These are phyloP conservation scores for Avahi laniger DNA, from an alignment of 2,797 vertebrate species.

Conservation along the genomic window DNA sequence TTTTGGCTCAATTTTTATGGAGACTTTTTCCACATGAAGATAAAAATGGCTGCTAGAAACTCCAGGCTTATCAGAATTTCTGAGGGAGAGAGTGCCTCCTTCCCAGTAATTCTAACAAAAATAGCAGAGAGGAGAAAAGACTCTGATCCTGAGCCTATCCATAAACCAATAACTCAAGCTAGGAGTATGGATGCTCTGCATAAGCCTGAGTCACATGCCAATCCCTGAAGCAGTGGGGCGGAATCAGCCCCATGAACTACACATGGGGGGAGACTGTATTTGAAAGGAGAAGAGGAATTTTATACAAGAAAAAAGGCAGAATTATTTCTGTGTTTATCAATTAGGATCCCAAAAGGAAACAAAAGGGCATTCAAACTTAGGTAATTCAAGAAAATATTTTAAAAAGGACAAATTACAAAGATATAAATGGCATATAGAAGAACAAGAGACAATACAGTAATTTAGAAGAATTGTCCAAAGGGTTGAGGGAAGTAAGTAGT, in stretches of 20 bases:
- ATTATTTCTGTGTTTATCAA: neutral
- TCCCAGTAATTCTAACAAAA: neutral
- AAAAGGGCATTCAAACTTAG: neutral
- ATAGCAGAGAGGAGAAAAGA: neutral
- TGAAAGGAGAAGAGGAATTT: neutral
- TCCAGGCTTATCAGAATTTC: neutral
- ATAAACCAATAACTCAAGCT: neutral
- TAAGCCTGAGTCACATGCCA: neutral
- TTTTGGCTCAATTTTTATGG: neutral
- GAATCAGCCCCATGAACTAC: neutral
- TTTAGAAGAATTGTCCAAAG: neutral
- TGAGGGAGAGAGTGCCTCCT: neutral
- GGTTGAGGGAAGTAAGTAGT: neutral
- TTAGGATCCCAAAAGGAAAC: neutral
- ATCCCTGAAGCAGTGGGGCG: neutral
- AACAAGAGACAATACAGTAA: neutral
- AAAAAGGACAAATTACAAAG: neutral
- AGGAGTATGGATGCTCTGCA: neutral
- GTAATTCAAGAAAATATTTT: neutral
- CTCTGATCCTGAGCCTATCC: neutral
- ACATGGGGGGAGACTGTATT: neutral
- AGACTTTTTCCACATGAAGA: neutral
- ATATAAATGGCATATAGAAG: neutral
- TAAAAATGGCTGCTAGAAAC: neutral
- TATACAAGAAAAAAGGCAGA: neutral